Evolutionary conservation across 2,113 vertebrate species (phyloP).

Genomic region (Nanorana parkeri): DNA sequence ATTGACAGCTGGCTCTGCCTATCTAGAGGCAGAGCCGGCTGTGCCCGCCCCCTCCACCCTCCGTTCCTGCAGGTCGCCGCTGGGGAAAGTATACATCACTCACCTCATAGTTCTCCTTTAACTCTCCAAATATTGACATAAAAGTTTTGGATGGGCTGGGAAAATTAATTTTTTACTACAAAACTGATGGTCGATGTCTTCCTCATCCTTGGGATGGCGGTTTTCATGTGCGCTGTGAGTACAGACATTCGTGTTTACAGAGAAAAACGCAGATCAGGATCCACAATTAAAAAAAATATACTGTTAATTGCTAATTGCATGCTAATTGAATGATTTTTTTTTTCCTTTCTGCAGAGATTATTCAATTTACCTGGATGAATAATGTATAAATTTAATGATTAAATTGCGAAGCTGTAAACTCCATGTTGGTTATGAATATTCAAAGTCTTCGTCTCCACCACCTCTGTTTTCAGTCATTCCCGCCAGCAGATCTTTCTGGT

Average conservation of each 20-base stretch:
- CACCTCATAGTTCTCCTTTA: too few relatives aligned
- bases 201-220: too few relatives aligned
- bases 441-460: neutral
- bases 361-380: conserved; percentile 51
- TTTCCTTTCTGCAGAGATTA: conserved; percentile 47
- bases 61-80: too few relatives aligned
- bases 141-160: too few relatives aligned
- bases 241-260: conserved; percentile 24
- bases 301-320: conserved; percentile 50
- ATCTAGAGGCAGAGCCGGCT: too few relatives aligned
- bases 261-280: conserved; percentile 9
- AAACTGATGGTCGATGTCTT: too few relatives aligned
- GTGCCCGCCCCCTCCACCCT: too few relatives aligned
- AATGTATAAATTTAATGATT: conserved; percentile 55
- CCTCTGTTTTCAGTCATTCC: conserved; percentile 1
- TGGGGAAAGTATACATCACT: too few relatives aligned
- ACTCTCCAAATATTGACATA: too few relatives aligned
- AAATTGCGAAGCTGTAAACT: conserved; percentile 38
- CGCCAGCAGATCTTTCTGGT: neutral
- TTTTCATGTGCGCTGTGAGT: neutral
- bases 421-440: conserved; percentile 43
- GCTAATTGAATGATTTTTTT: conserved; percentile 52
- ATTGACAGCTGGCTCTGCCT: too few relatives aligned
- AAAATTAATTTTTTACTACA: too few relatives aligned
- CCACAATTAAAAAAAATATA: conserved; percentile 3